These are phyloP conservation scores for Rhynchophorus ferrugineus DNA, from an alignment of 1,140 invertebrate genomes.

Conservation along the genomic window DNA sequence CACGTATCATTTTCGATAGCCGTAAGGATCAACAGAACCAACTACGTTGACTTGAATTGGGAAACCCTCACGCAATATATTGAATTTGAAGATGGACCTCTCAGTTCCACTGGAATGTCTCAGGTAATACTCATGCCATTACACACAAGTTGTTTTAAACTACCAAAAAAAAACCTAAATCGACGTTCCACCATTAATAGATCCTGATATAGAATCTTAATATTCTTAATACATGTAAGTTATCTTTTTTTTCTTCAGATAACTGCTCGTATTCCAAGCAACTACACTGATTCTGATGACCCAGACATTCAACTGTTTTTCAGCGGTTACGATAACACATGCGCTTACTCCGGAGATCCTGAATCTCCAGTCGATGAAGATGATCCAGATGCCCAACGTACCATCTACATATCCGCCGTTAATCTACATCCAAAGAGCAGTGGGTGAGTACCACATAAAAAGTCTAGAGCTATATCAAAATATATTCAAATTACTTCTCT, in stretches of 20 bases:
- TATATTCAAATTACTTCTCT: not conserved
- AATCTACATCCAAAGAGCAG: conserved; percentile 15
- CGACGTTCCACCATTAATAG: too few relatives aligned
- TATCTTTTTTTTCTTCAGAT: conserved; percentile 35
- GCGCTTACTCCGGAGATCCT: conserved; percentile 45
- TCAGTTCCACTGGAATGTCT: conserved; percentile 44
- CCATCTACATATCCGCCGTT: conserved; percentile 8
- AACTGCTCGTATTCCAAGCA: conserved; percentile 51
- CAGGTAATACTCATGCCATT: not conserved
- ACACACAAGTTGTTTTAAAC: too few relatives aligned
- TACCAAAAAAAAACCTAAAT: too few relatives aligned
- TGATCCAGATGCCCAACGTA: conserved; percentile 27
- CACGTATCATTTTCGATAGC: conserved; percentile 52
- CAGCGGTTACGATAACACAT: conserved; percentile 53
- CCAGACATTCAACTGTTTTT: conserved; percentile 60
- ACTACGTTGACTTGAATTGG: conserved; percentile 50
- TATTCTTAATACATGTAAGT: too few relatives aligned
- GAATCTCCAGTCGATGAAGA: conserved; percentile 45
- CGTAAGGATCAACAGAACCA: conserved; percentile 43
- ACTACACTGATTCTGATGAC: conserved; percentile 41
- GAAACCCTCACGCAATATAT: conserved; percentile 50
- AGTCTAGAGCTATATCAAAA: not conserved
- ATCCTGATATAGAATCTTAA: too few relatives aligned
- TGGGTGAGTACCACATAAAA: conserved; percentile 4
- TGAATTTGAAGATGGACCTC: conserved; percentile 46